Base-by-base conservation (phyloP, 2,888 invertebrate species). In the Strigamia crassipes region DNA sequence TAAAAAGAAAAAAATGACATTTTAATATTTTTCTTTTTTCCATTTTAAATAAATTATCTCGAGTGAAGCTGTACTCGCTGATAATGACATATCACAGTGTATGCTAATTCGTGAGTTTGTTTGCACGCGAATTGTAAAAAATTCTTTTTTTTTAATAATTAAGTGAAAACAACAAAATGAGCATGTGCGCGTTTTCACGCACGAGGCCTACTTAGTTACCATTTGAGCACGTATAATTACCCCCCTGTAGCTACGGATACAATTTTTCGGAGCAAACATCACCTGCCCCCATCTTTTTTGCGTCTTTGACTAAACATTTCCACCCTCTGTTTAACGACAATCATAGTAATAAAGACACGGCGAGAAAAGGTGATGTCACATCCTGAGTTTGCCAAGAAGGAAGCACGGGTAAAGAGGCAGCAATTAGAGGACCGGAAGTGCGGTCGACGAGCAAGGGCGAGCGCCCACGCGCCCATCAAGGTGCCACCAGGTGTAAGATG, bases 401-500 rank as follows among this genome's bases (percentile, higher is more conserved):
- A 31, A 73, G 73, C 31, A 73, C 31, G 31, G 73, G 15, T 73
- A 73, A 73, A 31, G 73, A 73, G 73, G 73, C 73, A 73, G 73
- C 31, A 73, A 73, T 73, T 73, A 73, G 73, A 73, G 15, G 73
- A 73, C 27, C 73, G 73, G 73, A 73, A 73, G 73, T 73, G 73
- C 73, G 73, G 27, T 73, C 31, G 13, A n/a, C 31, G 27, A 73
- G n/a, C 73, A 73, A 73, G 73, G 73, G 73, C 73, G 73, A 73
- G 73, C 73, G 73, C 73, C 73, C 73, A 73, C 73, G 73, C 73
- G 73, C 73, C 73, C 73, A 73, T 73, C 73, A 73, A 73, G 73
- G 73, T 73, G 73, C 73, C 73, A 73, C 73, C 73, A 73, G 73
- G 73, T 73, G 73, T 73, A 73, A 73, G 73, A 73, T 31, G 73